phyloP scores from a whole-genome alignment of 2,888 invertebrate genomes.

The Hypomecis punctinalis region DNA sequence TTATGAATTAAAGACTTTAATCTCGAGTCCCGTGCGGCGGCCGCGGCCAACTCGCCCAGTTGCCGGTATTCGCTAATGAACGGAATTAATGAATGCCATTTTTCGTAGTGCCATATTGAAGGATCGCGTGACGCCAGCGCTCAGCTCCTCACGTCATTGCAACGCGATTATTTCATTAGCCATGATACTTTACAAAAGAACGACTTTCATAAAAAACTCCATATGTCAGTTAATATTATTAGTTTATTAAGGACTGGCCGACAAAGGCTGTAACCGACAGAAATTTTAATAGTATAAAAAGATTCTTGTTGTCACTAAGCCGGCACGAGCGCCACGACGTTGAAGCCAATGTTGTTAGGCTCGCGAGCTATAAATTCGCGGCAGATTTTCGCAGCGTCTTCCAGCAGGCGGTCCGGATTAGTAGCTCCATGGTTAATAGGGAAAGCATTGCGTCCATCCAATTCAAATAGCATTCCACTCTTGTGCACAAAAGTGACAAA shows the following conservation, averaged over 20 bases:
- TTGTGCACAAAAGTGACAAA: conserved; percentile 95
- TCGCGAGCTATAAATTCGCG: conserved; percentile 93
- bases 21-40: conserved; percentile 58
- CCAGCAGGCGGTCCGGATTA: conserved; percentile 88
- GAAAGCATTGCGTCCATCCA: conserved; percentile 87
- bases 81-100: conserved; percentile 70
- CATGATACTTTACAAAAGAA: conserved; percentile 48
- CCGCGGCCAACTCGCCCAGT: conserved; percentile 48
- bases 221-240: conserved; percentile 44
- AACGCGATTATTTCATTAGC: conserved; percentile 58
- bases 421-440: conserved; percentile 94
- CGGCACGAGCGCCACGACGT: conserved; percentile 91
- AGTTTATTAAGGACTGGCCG: conserved; percentile 43
- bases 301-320: conserved; percentile 54
- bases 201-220: conserved; percentile 40
- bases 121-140: conserved; percentile 63
- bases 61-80: conserved; percentile 67
- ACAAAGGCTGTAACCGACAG: conserved; percentile 37
- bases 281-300: conserved; percentile 25
- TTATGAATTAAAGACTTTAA: conserved; percentile 73
- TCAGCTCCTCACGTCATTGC: conserved; percentile 52
- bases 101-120: conserved; percentile 65
- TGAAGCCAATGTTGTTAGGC: conserved; percentile 94
- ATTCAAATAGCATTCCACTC: conserved; percentile 92
- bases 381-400: conserved; percentile 93